phyloP scores from a whole-genome alignment of 2,888 invertebrate species.

The Beris morrisii region DNA sequence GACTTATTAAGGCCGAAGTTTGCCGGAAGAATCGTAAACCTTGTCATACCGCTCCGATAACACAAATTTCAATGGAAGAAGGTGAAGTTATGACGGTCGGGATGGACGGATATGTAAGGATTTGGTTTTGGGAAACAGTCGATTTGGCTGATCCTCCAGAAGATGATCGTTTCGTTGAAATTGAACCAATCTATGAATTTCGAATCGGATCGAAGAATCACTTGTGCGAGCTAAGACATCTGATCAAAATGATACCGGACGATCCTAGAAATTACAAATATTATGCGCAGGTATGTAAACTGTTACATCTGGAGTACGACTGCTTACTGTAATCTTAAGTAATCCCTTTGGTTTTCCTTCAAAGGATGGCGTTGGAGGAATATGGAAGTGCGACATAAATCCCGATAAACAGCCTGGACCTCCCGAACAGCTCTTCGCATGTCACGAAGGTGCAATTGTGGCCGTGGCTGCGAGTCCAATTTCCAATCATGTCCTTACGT shows the following conservation, averaged over 20 bases:
- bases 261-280: constrained; percentile 59
- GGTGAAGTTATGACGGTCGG: constrained; percentile 58
- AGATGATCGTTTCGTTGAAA: constrained; percentile 75
- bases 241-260: constrained; percentile 51
- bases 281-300: constrained; percentile 73
- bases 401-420: constrained; percentile 57
- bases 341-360: background rate
- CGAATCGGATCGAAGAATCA: constrained; percentile 57
- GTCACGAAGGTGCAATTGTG: constrained; percentile 75
- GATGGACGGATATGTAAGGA: constrained; percentile 75
- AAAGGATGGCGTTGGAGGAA: constrained; percentile 83
- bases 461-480: constrained; percentile 71
- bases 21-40: constrained; percentile 69
- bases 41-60: constrained; percentile 76
- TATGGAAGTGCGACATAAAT: constrained; percentile 73
- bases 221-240: constrained; percentile 48
- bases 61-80: constrained; percentile 49
- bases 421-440: constrained; percentile 62
- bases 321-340: constrained; percentile 12
- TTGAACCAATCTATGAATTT: constrained; percentile 86
- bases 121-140: constrained; percentile 93
- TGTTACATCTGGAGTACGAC: background rate
- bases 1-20: constrained; percentile 83
- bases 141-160: constrained; percentile 83
- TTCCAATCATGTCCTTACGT: constrained; percentile 69